These are phyloP conservation scores for Clistopyga incitator DNA, from an alignment of 2,888 invertebrate genomes.

Conservation along the genomic window DNA sequence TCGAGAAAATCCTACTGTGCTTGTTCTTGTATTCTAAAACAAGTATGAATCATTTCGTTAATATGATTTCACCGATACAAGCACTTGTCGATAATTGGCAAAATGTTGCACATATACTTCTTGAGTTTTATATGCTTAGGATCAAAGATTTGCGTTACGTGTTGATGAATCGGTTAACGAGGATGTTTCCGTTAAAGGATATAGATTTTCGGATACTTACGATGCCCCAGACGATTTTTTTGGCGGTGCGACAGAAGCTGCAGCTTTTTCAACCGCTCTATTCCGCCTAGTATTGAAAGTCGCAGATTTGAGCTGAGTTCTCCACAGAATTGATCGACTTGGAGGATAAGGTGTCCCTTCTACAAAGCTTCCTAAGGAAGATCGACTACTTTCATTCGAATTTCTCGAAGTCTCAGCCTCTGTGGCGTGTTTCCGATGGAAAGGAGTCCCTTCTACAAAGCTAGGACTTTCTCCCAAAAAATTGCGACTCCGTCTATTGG, in stretches of 20 bases:
- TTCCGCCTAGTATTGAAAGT: constrained; percentile 20
- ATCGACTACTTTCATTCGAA: constrained; percentile 9
- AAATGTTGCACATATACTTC: no score
- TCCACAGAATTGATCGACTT: constrained; percentile 73
- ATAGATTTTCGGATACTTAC: constrained; percentile 37
- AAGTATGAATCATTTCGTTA: no score
- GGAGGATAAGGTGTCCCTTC: constrained; percentile 76
- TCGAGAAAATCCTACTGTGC: no score
- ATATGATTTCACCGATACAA: no score
- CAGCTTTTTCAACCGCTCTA: background rate
- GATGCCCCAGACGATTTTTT: constrained; percentile 8
- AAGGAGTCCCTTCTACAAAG: constrained; percentile 75
- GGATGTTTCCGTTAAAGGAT: no score
- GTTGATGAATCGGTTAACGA: no score
- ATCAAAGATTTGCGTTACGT: no score
- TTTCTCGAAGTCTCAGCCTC: background rate
- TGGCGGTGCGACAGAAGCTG: background rate
- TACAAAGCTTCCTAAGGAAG: constrained; percentile 64
- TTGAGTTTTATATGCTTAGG: no score
- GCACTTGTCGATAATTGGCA: no score
- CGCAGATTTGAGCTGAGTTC: constrained; percentile 68
- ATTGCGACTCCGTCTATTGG: constrained; percentile 3
- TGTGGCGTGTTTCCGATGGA: constrained; percentile 58
- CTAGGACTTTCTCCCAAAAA: constrained; percentile 55
- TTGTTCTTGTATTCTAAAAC: no score